Conservation (phyloP, 2,113 vertebrate species). For the Salvator merianae region DNA sequence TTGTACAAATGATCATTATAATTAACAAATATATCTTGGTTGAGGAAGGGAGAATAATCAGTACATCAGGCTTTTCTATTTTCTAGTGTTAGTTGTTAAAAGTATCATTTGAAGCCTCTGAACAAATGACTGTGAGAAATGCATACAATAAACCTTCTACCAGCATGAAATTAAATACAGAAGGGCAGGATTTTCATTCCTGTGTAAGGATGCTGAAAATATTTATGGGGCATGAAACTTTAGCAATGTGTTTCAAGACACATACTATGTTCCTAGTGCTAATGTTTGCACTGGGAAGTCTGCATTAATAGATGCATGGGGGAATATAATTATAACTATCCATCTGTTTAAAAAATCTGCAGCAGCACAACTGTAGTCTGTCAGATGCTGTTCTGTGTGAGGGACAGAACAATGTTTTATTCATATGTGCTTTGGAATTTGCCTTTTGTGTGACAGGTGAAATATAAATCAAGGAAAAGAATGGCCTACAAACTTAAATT, state of each 20-base stretch:
- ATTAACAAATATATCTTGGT: background rate
- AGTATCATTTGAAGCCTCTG: slow-evolving; percentile 1
- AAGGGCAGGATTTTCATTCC: slow-evolving; percentile 31
- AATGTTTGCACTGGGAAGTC: slow-evolving; percentile 53
- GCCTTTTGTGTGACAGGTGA: background rate
- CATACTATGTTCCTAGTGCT: slow-evolving; percentile 21
- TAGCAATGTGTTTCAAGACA: slow-evolving; percentile 53
- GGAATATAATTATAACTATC: slow-evolving; percentile 37
- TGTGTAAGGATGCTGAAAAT: slow-evolving; percentile 48
- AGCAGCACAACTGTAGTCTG: slow-evolving; percentile 40
- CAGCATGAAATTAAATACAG: slow-evolving; percentile 44
- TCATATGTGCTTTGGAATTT: slow-evolving; percentile 3
- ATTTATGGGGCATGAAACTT: slow-evolving; percentile 56
- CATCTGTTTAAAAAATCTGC: slow-evolving; percentile 47
- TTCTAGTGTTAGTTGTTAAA: background rate
- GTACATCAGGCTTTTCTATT: background rate
- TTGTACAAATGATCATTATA: background rate
- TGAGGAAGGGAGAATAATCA: background rate
- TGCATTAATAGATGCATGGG: slow-evolving; percentile 46
- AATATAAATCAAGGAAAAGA: background rate
- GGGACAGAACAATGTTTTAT: slow-evolving; percentile 20
- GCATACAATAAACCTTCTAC: slow-evolving; percentile 20
- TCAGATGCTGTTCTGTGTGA: slow-evolving; percentile 43
- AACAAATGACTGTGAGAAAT: slow-evolving; percentile 40
- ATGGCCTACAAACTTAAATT: background rate